Base-by-base conservation (phyloP, 2,113 vertebrate genomes). In the Trematomus loennbergii region DNA sequence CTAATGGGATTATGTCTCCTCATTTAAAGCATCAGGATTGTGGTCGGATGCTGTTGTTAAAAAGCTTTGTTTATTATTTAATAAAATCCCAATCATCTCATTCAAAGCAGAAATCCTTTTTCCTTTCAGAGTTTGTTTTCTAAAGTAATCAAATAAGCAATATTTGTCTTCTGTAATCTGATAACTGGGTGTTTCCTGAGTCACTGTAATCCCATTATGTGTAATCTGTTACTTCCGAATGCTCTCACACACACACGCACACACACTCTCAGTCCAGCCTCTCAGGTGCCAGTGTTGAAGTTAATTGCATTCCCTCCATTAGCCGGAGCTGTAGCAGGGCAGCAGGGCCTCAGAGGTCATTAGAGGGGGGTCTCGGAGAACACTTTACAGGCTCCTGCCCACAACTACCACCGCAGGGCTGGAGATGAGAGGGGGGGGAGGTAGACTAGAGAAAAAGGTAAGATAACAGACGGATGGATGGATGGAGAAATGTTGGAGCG, bases 291-390 rank as follows among this genome's bases (percentile, higher is more conserved):
- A 83, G 90, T 36, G 74, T 75, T 88, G 84, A 79, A 88, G 78
- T 92, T 94, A 95, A 95, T 95, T 94, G 94, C 93, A 94, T 95
- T 94, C 85, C 87, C 84, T 90, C 91, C 92, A 94, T 93, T 94
- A 94, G 91, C 77, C 40, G 83, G 84, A 85, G 91, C 82, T 54
- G 82, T 83, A 69, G 72, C 86, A 64, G 91, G 88, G 89, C 89
- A 81, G 81, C 72, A 48, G 82, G 90, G 90, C 91, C 90, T 89
- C 89, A 1, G 87, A 93, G 93, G 93, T 91, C 86, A 84, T 93
- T 94, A 93, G 66, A 74, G 81, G 75, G 36, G 83, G 78, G 82
- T 82, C 72, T 82, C 9, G 29, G 71, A 86, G 69, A 90, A 72
- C 60, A 16, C 25, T 88, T 82, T 83, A 73, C 36, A 53, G 84